Percentiles rank a stretch among this genome's conserved stretches.
These are phyloP conservation scores for Orycteropus afer DNA, from an alignment of 2,113 vertebrate species.

Conservation along the genomic window DNA sequence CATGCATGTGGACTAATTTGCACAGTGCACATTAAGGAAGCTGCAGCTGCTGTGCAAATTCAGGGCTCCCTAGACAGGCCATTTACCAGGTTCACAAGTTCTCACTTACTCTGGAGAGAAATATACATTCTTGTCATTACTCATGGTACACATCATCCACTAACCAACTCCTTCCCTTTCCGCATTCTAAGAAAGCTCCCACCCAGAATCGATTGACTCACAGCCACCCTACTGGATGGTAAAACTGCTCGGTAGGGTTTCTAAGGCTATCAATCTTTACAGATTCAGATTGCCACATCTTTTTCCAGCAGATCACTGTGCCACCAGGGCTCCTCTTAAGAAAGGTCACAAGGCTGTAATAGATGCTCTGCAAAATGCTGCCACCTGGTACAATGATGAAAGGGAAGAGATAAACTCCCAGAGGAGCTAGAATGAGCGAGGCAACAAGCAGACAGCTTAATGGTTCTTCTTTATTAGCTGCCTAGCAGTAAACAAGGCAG, in stretches of 20 bases:
- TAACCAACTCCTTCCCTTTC: not conserved
- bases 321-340: not conserved
- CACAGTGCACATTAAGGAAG: not conserved
- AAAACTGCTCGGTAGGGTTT: too few species aligned
- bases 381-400: not conserved
- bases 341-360: not conserved
- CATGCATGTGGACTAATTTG: not conserved
- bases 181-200: not conserved
- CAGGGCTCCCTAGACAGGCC: not conserved
- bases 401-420: not conserved
- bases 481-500: not conserved
- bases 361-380: not conserved
- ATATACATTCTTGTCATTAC: not conserved
- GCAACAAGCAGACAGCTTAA: not conserved
- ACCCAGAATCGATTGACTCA: too few species aligned
- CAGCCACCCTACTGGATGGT: too few species aligned
- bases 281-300: too few species aligned
- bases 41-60: not conserved
- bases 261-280: too few species aligned
- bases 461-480: not conserved
- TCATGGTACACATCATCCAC: not conserved
- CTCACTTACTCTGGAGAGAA: not conserved
- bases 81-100: not conserved
- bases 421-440: not conserved
- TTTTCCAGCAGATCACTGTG: too few species aligned